These are phyloP conservation scores for Dolomedes plantarius DNA, from an alignment of 2,888 invertebrate species.

Conservation along the genomic window DNA sequence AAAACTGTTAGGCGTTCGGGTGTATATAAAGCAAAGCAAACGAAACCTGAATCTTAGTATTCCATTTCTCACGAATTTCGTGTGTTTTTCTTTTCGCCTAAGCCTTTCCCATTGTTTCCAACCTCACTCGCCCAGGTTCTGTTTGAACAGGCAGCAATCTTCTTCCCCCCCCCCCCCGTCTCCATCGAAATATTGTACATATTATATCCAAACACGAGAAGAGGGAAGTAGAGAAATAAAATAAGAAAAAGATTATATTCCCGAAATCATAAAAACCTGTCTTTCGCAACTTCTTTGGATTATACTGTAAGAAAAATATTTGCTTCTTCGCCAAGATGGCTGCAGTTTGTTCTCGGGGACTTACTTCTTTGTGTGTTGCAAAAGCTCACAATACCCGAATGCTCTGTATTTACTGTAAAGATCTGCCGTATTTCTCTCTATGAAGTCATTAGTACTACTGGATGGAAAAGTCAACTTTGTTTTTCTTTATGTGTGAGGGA, in stretches of 20 bases:
- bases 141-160: neutral
- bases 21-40: neutral
- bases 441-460: constrained; percentile 64
- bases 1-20: neutral
- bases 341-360: constrained; percentile 12
- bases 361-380: constrained; percentile 19
- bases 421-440: constrained; percentile 51
- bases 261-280: constrained; percentile 6
- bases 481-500: constrained; percentile 46
- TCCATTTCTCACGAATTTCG: neutral
- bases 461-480: constrained; percentile 66
- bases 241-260: neutral
- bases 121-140: neutral
- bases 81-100: neutral
- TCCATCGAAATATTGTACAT: neutral
- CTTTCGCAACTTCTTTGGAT: constrained; percentile 54
- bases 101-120: constrained; percentile 1
- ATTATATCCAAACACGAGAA: constrained; percentile 11
- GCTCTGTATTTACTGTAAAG: constrained; percentile 46
- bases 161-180: neutral
- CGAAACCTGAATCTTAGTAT: neutral
- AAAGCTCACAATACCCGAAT: constrained; percentile 10
- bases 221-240: neutral
- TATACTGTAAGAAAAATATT: constrained; percentile 61
- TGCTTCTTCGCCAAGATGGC: constrained; percentile 33